Evolutionary conservation across 2,797 vertebrate genomes (phyloP).

Genomic region (Sebastes minor): DNA sequence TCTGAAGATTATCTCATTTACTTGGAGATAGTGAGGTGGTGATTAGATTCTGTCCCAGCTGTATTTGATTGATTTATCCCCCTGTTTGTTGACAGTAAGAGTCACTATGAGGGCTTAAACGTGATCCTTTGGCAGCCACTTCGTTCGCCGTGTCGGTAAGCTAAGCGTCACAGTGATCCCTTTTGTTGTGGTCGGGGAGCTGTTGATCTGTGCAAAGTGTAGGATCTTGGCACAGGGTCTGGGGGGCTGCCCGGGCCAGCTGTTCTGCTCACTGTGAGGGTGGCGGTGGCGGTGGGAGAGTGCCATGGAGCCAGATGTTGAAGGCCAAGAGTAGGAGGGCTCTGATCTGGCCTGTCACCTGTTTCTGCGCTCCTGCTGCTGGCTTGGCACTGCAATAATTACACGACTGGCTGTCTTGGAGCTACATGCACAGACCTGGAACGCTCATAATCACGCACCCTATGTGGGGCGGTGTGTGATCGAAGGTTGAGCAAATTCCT

Average conservation of each 20-base stretch:
- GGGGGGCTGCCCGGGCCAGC: constrained; percentile 27
- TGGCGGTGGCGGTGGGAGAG: not conserved
- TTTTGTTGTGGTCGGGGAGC: constrained; percentile 63
- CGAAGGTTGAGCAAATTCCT: constrained; percentile 63
- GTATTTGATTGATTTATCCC: constrained; percentile 68
- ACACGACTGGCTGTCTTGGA: constrained; percentile 23
- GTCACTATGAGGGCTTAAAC: constrained; percentile 58
- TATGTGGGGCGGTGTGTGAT: constrained; percentile 29
- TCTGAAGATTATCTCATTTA: not conserved
- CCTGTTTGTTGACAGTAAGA: constrained; percentile 56
- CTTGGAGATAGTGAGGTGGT: not conserved
- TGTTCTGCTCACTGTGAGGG: constrained; percentile 44
- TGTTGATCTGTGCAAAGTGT: constrained; percentile 65
- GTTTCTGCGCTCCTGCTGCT: constrained; percentile 39
- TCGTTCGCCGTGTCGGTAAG: constrained; percentile 35
- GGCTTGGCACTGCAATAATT: constrained; percentile 28
- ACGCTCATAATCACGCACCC: constrained; percentile 15
- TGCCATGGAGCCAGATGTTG: constrained; percentile 60
- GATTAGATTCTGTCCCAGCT: constrained; percentile 31
- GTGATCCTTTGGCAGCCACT: constrained; percentile 65
- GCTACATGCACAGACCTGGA: constrained; percentile 18
- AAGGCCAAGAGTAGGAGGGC: constrained; percentile 15
- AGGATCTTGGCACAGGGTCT: constrained; percentile 53
- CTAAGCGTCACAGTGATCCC: constrained; percentile 60
- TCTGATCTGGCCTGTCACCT: constrained; percentile 55